These are phyloP conservation scores for Anthopleura sola DNA, from an alignment of 64 coral and sea anemone species.

Conservation along the genomic window DNA sequence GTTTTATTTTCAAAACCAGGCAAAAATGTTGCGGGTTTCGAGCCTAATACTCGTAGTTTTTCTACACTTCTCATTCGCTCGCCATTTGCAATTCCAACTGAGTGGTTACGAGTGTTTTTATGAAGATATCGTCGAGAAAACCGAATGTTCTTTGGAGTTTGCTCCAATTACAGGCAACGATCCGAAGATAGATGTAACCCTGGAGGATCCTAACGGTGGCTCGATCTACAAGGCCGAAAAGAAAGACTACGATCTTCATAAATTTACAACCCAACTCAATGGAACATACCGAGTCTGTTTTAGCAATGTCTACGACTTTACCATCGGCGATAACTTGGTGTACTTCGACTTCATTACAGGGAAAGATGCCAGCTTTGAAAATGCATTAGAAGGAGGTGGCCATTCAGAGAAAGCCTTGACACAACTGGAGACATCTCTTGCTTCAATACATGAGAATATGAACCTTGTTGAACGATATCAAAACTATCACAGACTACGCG, in stretches of 20 bases:
- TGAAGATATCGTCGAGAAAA: constrained; percentile 78
- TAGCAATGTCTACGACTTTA: constrained; percentile 94
- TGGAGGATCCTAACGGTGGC: constrained; percentile 73
- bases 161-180: constrained; percentile 92
- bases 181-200: constrained; percentile 71
- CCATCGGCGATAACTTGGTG: constrained; percentile 89
- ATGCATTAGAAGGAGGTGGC: constrained; percentile 4
- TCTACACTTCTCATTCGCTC: constrained; percentile 11
- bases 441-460: constrained; percentile 81
- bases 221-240: constrained; percentile 77
- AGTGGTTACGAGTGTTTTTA: constrained; percentile 99
- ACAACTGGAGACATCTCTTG: constrained; percentile 73
- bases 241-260: constrained; percentile 94
- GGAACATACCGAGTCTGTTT: constrained; percentile 94
- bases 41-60: not conserved
- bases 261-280: constrained; percentile 61
- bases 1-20: not conserved
- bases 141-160: constrained; percentile 87
- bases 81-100: constrained; percentile 92
- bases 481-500: constrained; percentile 88
- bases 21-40: constrained; percentile 4
- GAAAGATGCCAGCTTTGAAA: constrained; percentile 30
- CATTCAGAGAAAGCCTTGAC: constrained; percentile 66
- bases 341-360: constrained; percentile 97
- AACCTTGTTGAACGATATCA: constrained; percentile 88